Base-by-base conservation (phyloP, 2,888 invertebrate species). In the Ceratothoa steindachneri region DNA sequence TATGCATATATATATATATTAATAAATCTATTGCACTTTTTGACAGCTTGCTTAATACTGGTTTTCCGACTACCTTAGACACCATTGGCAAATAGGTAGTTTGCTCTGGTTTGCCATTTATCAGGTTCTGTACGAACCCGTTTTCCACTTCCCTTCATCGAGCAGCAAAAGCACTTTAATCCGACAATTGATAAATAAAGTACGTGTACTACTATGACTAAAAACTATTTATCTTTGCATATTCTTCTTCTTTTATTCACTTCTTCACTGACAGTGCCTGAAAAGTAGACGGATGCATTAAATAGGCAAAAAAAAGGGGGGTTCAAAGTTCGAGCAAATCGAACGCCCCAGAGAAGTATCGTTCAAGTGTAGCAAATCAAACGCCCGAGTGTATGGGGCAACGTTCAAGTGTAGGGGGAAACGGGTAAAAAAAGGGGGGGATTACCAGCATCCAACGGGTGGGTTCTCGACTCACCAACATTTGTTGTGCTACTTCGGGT, bases 401-500 rank as follows among this genome's bases (percentile, higher is more conserved):
- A n/a, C n/a, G n/a, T n/a, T n/a, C n/a, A n/a, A n/a, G n/a, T n/a
- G n/a, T n/a, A n/a, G n/a, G n/a, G n/a, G n/a, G n/a, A n/a, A n/a
- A n/a, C n/a, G n/a, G n/a, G n/a, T n/a, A n/a, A n/a, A n/a, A n/a
- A n/a, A n/a, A n/a, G n/a, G n/a, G n/a, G n/a, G n/a, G n/a, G n/a
- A n/a, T n/a, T n/a, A n/a, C n/a, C n/a, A n/a, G n/a, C n/a, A n/a
- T n/a, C n/a, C n/a, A n/a, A n/a, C n/a, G n/a, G n/a, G n/a, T n/a
- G n/a, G n/a, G n/a, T n/a, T n/a, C n/a, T 15, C 41, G 15, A 60
- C 60, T 1, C 27, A 60, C 60, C 60, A 60, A 24, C 24, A 60
- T 60, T 60, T 1, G 60, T 60, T 60, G 60, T 60, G n/a, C n/a
- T n/a, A 60, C 60, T 60, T 60, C 60, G n/a, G 19, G 60, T 60